phyloP scores from a whole-genome alignment of 2,888 invertebrate genomes.

The Trachelus iudaicus region DNA sequence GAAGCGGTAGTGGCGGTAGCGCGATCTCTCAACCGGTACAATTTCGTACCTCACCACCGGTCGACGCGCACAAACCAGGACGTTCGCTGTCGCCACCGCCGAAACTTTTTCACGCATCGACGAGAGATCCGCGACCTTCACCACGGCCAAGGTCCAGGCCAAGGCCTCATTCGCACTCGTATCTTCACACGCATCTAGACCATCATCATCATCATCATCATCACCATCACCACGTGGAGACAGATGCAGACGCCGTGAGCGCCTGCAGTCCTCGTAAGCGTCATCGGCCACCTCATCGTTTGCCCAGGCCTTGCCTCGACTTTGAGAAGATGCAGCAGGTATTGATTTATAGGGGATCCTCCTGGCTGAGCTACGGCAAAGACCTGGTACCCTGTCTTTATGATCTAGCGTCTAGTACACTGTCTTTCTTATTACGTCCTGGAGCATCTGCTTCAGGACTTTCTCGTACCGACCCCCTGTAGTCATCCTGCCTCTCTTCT shows the following conservation, averaged over 20 bases:
- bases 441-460: no score
- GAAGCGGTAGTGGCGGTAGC: constrained; percentile 56
- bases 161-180: constrained; percentile 64
- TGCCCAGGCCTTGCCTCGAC: constrained; percentile 90
- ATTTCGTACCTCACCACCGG: constrained; percentile 91
- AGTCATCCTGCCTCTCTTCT: no score
- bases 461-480: no score
- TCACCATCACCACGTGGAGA: constrained; percentile 37
- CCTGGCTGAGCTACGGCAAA: no score
- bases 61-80: constrained; percentile 86
- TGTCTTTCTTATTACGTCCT: no score
- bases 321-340: constrained; percentile 98
- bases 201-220: constrained; percentile 66
- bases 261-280: constrained; percentile 73
- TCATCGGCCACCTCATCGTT: constrained; percentile 62
- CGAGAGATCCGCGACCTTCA: constrained; percentile 40
- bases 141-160: constrained; percentile 61
- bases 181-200: constrained; percentile 62
- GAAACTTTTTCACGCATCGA: constrained; percentile 64
- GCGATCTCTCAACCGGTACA: constrained; percentile 83
- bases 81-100: constrained; percentile 68
- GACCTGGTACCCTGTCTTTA: no score
- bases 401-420: no score
- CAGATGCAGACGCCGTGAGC: constrained; percentile 67
- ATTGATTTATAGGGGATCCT: constrained; percentile 27